phyloP scores from a whole-genome alignment of 2,797 vertebrate species.

The Microctenopoma steveboyesi region DNA sequence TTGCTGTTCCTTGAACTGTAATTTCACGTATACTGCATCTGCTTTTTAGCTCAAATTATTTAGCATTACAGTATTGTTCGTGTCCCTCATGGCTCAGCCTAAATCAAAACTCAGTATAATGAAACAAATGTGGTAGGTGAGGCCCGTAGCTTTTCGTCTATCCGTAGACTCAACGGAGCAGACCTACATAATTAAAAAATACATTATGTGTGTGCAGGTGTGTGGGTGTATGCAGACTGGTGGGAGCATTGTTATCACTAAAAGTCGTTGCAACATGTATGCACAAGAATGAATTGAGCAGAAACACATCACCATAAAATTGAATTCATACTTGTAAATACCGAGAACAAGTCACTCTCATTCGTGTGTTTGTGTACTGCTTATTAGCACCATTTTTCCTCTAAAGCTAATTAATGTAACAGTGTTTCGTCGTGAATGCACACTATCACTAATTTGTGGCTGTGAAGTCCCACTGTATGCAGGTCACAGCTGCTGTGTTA shows the following conservation, averaged over 20 bases:
- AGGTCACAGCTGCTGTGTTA: constrained; percentile 76
- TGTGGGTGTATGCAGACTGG: constrained; percentile 51
- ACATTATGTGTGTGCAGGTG: constrained; percentile 35
- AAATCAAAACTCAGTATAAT: constrained; percentile 53
- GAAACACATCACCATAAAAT: constrained; percentile 31
- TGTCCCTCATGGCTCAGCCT: constrained; percentile 52
- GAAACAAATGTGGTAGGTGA: constrained; percentile 36
- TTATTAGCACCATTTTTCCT: constrained; percentile 33
- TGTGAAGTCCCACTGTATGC: constrained; percentile 41
- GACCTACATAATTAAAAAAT: constrained; percentile 47
- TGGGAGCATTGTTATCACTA: constrained; percentile 23
- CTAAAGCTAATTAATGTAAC: constrained; percentile 26
- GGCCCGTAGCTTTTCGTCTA: constrained; percentile 27
- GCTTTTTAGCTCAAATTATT: constrained; percentile 50
- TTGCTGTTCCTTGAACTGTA: constrained; percentile 8
- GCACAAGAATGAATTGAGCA: constrained; percentile 25
- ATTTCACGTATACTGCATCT: constrained; percentile 50
- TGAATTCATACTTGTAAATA: constrained; percentile 17
- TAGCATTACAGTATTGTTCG: constrained; percentile 41
- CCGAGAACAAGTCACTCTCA: constrained; percentile 22
- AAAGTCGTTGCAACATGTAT: constrained; percentile 28
- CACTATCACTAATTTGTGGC: constrained; percentile 42
- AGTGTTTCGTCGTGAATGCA: constrained; percentile 16
- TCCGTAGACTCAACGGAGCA: constrained; percentile 38
- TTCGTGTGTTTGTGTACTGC: constrained; percentile 31